Percentiles rank a stretch among this genome's conserved stretches.
These are phyloP conservation scores for Scomber japonicus DNA, from an alignment of 2,113 vertebrate species.

Conservation along the genomic window DNA sequence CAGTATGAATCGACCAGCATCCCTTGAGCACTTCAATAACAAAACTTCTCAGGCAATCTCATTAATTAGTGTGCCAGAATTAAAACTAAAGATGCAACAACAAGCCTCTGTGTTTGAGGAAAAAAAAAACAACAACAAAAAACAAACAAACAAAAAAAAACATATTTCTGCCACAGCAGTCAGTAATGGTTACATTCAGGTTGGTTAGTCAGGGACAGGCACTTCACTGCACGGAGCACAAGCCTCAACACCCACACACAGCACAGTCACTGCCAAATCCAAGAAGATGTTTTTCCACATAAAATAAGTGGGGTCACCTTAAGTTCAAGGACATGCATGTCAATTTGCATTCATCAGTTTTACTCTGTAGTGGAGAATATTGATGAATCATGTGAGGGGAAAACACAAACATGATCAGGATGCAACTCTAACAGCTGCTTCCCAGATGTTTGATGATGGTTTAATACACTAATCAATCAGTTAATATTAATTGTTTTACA, in stretches of 20 bases:
- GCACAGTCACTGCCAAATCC: too few species aligned
- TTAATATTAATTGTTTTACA: not conserved
- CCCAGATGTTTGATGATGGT: not conserved
- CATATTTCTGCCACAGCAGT: not conserved
- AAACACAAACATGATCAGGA: not conserved
- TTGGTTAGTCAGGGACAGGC: not conserved
- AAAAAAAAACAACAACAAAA: not conserved
- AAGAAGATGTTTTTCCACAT: too few species aligned
- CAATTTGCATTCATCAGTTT: not conserved
- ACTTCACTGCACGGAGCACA: not conserved
- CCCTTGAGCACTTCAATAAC: constrained; percentile 48
- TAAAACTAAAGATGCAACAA: constrained; percentile 32
- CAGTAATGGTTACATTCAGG: not conserved
- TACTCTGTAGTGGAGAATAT: not conserved
- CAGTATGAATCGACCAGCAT: constrained; percentile 14
- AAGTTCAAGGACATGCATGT: not conserved
- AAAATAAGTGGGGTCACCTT: not conserved
- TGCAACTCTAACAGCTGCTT: not conserved
- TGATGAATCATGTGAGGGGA: not conserved
- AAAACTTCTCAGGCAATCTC: constrained; percentile 39
- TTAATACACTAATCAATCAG: not conserved
- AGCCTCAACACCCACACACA: not conserved
- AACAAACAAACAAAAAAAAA: not conserved
- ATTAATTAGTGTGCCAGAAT: constrained; percentile 56
- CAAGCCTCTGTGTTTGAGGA: not conserved